phyloP scores from a whole-genome alignment of 2,797 vertebrate species.

The Myripristis murdjan region DNA sequence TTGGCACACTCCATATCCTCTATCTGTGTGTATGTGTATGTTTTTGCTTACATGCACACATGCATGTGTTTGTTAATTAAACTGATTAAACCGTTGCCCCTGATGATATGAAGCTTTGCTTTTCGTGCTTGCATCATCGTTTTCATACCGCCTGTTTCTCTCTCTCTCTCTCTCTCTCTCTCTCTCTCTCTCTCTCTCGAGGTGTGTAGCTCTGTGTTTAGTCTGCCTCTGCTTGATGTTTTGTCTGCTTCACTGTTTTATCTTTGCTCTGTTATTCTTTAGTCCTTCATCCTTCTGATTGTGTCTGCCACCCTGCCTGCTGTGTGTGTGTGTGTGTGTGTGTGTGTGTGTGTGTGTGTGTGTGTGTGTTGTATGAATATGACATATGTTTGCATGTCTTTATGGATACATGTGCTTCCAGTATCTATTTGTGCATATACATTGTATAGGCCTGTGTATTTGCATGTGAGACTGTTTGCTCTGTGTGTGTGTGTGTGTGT shows the following conservation, averaged over 20 bases:
- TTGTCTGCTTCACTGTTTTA: slow-evolving; percentile 48
- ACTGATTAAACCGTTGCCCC: slow-evolving; percentile 61
- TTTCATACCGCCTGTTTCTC: slow-evolving; percentile 1
- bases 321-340: slow-evolving; percentile 22
- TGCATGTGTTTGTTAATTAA: slow-evolving; percentile 65
- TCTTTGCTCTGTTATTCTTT: slow-evolving; percentile 41
- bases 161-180: neutral
- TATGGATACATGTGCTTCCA: no score
- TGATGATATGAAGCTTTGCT: slow-evolving; percentile 45
- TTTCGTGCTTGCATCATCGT: slow-evolving; percentile 44
- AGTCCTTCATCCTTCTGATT: slow-evolving; percentile 59
- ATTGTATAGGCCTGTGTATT: no score
- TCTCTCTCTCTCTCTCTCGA: neutral
- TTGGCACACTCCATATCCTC: slow-evolving; percentile 7
- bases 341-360: slow-evolving; percentile 7
- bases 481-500: slow-evolving; percentile 40
- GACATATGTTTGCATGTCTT: no score
- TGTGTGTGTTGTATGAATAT: no score
- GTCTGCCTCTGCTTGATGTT: slow-evolving; percentile 21
- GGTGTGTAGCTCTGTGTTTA: neutral
- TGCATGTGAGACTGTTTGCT: slow-evolving; percentile 64
- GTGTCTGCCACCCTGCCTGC: slow-evolving; percentile 21
- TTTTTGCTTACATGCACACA: slow-evolving; percentile 54
- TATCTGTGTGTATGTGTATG: slow-evolving; percentile 15
- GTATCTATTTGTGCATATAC: no score